Evolutionary conservation across 2,113 vertebrate species (phyloP), one percentile per base, ranked within the genome.

Genomic region (Diglossa brunneiventris): DNA sequence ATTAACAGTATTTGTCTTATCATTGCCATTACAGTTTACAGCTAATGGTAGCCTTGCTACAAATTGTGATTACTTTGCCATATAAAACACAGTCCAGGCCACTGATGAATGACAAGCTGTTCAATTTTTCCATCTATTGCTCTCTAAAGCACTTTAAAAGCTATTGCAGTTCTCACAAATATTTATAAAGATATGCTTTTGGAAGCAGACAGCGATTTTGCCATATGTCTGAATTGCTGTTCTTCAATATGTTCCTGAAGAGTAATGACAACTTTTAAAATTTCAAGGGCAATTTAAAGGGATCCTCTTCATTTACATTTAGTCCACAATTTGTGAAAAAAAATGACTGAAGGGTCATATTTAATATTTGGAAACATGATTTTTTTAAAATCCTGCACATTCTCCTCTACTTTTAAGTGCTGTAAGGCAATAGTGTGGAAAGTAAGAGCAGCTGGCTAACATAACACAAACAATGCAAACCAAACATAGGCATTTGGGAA

Each of bases 191-290:
- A 77, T 56, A 39, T 47, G 59, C 35, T 62, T 95, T 88, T 77
- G 83, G 63, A 94, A 94, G 67, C 86, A 90, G 79, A 46, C 50
- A 67, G 72, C 33, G 88, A 67, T 80, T 94, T 92, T 93, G 72
- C 79, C 76, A 35, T 90, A 70, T 88, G 85, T 68, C n/a, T 89
- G 44, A 84, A 87, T 79, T 63, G 39, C 50, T 90, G 50, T 70
- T 86, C 58, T 79, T 90, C 82, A 85, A 79, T 58, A 80, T 53
- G 70, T 42, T 93, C 70, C 82, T 56, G 37, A 93, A 85, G 31
- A 96, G 24, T 88, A 93, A 94, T 66, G 82, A 53, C 27, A 83
- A 69, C 53, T 76, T 53, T 58, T 83, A n/a, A 59, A 14, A 31
- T 53, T 68, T 78, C 30, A 68, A 89, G 58, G 37, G 16, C 37